phyloP scores from a whole-genome alignment of 2,888 invertebrate species.

The Lasius fuliginosus region DNA sequence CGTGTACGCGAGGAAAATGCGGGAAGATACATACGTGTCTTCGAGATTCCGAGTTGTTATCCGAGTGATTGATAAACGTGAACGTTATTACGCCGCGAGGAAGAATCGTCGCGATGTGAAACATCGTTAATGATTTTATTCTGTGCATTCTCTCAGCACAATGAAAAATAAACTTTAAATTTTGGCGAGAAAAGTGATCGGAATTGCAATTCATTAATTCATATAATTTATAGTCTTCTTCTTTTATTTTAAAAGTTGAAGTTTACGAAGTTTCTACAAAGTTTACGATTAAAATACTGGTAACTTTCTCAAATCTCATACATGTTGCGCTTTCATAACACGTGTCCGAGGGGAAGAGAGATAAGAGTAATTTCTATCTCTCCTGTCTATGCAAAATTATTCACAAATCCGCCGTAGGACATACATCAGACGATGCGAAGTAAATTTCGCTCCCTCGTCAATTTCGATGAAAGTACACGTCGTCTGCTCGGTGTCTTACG shows the following conservation, averaged over 20 bases:
- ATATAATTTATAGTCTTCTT: neutral
- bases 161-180: neutral
- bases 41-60: conserved; percentile 1
- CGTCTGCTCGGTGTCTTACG: conserved; percentile 26
- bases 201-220: neutral
- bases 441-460: conserved; percentile 59
- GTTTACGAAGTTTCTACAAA: neutral
- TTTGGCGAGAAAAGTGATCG: neutral
- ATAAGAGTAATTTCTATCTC: neutral
- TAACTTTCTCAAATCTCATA: conserved; percentile 37
- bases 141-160: neutral
- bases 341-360: neutral
- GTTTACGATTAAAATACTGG: neutral
- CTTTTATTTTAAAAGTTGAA: neutral
- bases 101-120: neutral
- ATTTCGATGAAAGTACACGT: conserved; percentile 64
- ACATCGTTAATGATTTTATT: neutral
- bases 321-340: conserved; percentile 31
- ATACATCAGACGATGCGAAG: conserved; percentile 32
- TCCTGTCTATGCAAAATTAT: conserved; percentile 33
- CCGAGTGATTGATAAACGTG: conserved; percentile 21
- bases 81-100: neutral
- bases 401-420: conserved; percentile 26
- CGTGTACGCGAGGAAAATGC: neutral
- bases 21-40: neutral